Conservation (phyloP, 2,888 invertebrate species). For the Xylota sylvarum region DNA sequence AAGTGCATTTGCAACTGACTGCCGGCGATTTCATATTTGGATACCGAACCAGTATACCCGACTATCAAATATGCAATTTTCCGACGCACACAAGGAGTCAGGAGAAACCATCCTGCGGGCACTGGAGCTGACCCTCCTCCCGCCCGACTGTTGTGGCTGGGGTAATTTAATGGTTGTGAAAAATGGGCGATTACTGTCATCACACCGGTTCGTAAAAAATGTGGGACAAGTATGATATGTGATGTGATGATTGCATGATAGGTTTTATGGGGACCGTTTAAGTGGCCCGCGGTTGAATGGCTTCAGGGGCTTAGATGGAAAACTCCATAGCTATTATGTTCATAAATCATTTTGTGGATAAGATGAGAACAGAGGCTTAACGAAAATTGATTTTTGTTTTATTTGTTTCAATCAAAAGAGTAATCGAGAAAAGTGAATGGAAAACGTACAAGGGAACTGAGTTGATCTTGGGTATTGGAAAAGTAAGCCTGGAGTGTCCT, state of each 20-base stretch:
- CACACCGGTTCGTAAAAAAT: conserved; percentile 62
- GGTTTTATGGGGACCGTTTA: conserved; percentile 63
- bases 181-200: conserved; percentile 77
- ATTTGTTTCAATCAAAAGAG: not conserved
- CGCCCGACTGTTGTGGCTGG: not conserved
- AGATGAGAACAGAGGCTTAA: conserved; percentile 1
- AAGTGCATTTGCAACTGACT: conserved; percentile 20
- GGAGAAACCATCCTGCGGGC: conserved; percentile 23
- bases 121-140: conserved; percentile 32
- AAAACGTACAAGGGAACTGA: not conserved
- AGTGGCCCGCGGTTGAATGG: conserved; percentile 36
- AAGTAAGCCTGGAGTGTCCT: too few species aligned
- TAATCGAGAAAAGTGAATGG: not conserved
- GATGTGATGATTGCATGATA: conserved; percentile 71
- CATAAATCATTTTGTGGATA: conserved; percentile 38
- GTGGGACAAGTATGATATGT: conserved; percentile 70
- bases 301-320: conserved; percentile 14
- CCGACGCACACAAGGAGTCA: not conserved
- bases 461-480: too few species aligned
- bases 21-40: conserved; percentile 56
- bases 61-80: conserved; percentile 58
- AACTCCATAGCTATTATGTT: conserved; percentile 14
- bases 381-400: not conserved
- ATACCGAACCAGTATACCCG: conserved; percentile 23
- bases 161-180: conserved; percentile 75